Evolutionary conservation across 2,797 vertebrate genomes (phyloP), one percentile per base, ranked within the genome.

Genomic region (Nyctibius grandis): DNA sequence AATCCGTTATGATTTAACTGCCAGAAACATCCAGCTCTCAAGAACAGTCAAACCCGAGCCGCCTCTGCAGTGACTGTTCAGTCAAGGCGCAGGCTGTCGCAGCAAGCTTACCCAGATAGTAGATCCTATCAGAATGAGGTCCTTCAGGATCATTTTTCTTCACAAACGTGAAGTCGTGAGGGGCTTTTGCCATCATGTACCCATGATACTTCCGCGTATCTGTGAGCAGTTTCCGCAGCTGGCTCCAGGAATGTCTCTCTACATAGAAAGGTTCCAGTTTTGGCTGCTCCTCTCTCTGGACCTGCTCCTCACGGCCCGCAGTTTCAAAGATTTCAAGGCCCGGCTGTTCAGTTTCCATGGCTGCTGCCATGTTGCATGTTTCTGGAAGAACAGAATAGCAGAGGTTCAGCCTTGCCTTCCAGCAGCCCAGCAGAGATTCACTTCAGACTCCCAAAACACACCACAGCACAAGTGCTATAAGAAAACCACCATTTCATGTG

Each of bases 331-430:
- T 96, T 94, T 98, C 98, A 47, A 98, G 96, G 92, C 97, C 97
- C 60, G 97, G 97, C 94, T 98, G 98, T 95, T 98, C 98, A 97
- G 98, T 98, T 97, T 98, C 98, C 98, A 98, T 98, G 59, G 98
- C 98, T 97, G 98, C 98, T 97, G 98, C 98, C 98, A 98, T 98
- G 97, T 97, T 98, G 97, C 98, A 98, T 98, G 97, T 97, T 98
- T 97, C 98, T 98, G 92, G 89, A 95, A 96, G 92, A 93, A 91
- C 2, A 89, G 63, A 65, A 57, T 12, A 86, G 78, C 90, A 53
- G 47, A 83, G 44, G 78, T n/a, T 94, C 79, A 96, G 69, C n/a
- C 45, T 5, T 65, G 48, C 29, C 75, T 91, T 79, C 68, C 76
- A 88, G 88, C 60, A 75, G 34, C 78, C 19, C 47, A 53, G 82